Percentiles rank a stretch among this genome's conserved stretches.
These are phyloP conservation scores for Drosophila funebris DNA, from an alignment of 1,140 invertebrate genomes.

Conservation along the genomic window DNA sequence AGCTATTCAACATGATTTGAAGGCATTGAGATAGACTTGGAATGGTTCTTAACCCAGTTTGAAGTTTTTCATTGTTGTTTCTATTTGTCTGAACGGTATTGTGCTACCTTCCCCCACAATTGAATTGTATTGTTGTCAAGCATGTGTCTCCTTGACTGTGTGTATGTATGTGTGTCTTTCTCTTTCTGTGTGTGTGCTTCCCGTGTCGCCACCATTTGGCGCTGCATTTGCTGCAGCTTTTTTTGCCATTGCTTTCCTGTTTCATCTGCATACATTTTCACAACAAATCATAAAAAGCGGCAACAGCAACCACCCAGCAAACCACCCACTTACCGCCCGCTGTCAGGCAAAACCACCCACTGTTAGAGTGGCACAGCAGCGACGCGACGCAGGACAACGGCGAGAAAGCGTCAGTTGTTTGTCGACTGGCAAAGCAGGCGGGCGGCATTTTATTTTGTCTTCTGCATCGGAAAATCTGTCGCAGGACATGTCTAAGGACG, in stretches of 20 bases:
- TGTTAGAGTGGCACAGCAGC: conserved; percentile 18
- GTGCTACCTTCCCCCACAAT: conserved; percentile 3
- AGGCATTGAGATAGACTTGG: neutral
- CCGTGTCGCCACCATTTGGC: conserved; percentile 60
- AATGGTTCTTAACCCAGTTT: conserved; percentile 32
- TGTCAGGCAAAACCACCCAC: conserved; percentile 32
- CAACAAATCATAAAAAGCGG: conserved; percentile 78
- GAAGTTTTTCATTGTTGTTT: conserved; percentile 26
- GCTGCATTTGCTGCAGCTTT: conserved; percentile 57
- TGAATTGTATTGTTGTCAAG: conserved; percentile 49
- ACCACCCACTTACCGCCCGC: conserved; percentile 28
- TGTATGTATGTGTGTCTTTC: conserved; percentile 8
- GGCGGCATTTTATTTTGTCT: conserved; percentile 46
- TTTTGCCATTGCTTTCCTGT: conserved; percentile 60
- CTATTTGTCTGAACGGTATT: conserved; percentile 25
- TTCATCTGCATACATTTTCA: conserved; percentile 76
- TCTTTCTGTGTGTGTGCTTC: conserved; percentile 14
- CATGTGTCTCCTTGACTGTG: conserved; percentile 30
- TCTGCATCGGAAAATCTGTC: neutral
- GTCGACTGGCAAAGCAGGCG: conserved; percentile 74
- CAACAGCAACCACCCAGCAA: conserved; percentile 32
- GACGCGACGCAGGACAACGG: conserved; percentile 52
- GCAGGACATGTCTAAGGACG: neutral
- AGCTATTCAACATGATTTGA: conserved; percentile 9
- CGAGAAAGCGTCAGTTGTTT: conserved; percentile 68